Evolutionary conservation across 2,797 vertebrate genomes (phyloP), one percentile per base, ranked within the genome.

Genomic region (Scarus forsteni): DNA sequence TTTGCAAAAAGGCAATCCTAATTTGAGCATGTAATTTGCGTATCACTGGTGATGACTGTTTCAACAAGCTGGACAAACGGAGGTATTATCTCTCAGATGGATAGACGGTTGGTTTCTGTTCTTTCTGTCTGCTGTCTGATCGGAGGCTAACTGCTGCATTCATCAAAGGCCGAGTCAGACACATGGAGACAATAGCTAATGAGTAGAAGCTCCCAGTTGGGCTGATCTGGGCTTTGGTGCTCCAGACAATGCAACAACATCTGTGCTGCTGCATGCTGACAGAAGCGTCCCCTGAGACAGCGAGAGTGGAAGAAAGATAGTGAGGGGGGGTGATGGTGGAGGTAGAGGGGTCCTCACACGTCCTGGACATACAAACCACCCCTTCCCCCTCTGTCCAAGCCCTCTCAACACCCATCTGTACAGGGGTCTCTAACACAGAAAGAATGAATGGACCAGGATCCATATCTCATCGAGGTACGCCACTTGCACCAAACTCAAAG

Each of bases 241-340:
- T 90, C 85, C 84, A 91, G 87, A 91, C 93, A 93, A 94, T 93
- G 91, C 91, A 90, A 87, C 92, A 94, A 92, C 93, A 94, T 93
- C 93, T 93, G 94, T 91, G 89, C 87, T 89, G 92, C 72, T 86
- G 85, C 88, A 85, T 84, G 79, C 85, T 88, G 91, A 89, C 91
- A 89, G 86, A 89, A 83, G 83, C 75, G 11, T 92, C 91, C 91
- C 93, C 45, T 71, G 90, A 81, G 82, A 85, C 56, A 43, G 18
- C 39, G 72, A 43, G 44, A 12, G 44, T 10, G 67, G 15, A 48
- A 40, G 43, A 44, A 13, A 44, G 43, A 44, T 3, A 44, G 42
- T 14, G 42, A 44, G 42, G 13, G 42, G 58, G 6, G 64, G 38
- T 44, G 50, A 19, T 18, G 19, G 19, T 6, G 48, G 45, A n/a